Percentiles rank a stretch among this genome's conserved stretches.
Evolutionary conservation across 2,888 invertebrate genomes (phyloP).

Genomic region (Colletes collaris): DNA sequence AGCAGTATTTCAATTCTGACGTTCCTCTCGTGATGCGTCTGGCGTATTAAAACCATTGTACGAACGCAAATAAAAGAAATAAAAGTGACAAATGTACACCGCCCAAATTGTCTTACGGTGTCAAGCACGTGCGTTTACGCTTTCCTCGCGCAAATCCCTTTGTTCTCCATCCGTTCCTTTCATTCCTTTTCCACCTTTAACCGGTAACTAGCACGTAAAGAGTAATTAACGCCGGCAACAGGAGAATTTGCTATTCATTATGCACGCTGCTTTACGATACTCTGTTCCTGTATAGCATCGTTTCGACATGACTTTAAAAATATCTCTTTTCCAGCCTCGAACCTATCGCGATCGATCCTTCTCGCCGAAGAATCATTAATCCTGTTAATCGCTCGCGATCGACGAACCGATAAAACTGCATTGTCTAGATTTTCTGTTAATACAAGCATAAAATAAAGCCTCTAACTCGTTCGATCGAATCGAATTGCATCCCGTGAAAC

Average conservation of each 20-base stretch:
- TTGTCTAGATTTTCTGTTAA: slow-evolving; percentile 29
- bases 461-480: slow-evolving; percentile 9
- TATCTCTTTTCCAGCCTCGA: background rate
- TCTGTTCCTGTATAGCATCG: slow-evolving; percentile 1
- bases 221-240: slow-evolving; percentile 47
- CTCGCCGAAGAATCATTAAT: slow-evolving; percentile 12
- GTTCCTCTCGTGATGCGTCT: too few species aligned
- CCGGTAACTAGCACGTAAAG: slow-evolving; percentile 31
- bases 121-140: slow-evolving; percentile 38
- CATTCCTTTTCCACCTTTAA: slow-evolving; percentile 29
- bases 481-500: slow-evolving; percentile 14
- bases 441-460: slow-evolving; percentile 43
- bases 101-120: too few species aligned
- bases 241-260: slow-evolving; percentile 31
- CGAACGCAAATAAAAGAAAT: background rate
- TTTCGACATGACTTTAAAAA: slow-evolving; percentile 12
- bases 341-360: slow-evolving; percentile 12
- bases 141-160: slow-evolving; percentile 3
- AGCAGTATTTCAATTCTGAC: too few species aligned
- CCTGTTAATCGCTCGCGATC: slow-evolving; percentile 9
- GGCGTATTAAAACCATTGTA: too few species aligned
- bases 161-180: slow-evolving; percentile 12
- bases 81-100: too few species aligned
- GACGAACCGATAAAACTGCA: slow-evolving; percentile 34
- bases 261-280: slow-evolving; percentile 24